These are phyloP conservation scores for Phylloscopus whistleri DNA, from an alignment of 2,113 vertebrate species.

Conservation along the genomic window DNA sequence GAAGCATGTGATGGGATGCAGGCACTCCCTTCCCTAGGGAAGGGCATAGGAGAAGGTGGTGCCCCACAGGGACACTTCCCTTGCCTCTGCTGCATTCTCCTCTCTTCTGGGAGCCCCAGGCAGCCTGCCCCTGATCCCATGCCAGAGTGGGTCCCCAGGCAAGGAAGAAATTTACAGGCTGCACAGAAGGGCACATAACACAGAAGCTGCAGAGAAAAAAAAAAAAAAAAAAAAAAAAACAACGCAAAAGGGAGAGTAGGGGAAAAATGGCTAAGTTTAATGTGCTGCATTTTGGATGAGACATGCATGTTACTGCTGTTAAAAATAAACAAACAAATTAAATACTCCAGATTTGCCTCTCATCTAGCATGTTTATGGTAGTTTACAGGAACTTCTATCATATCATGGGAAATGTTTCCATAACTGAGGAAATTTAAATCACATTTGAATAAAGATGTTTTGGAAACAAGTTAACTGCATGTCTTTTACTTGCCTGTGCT, in stretches of 20 bases:
- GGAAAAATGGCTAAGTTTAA: neutral
- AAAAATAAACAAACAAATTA: slow-evolving; percentile 28
- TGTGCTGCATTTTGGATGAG: neutral
- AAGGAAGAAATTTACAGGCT: neutral
- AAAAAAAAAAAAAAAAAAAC: neutral
- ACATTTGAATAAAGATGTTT: slow-evolving; percentile 41
- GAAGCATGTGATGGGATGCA: rapidly evolving
- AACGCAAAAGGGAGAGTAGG: neutral
- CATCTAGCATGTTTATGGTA: neutral
- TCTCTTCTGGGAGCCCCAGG: neutral
- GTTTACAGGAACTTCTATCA: neutral
- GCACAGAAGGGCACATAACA: neutral
- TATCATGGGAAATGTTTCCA: slow-evolving; percentile 11
- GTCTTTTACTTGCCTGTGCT: neutral
- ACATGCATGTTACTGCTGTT: neutral
- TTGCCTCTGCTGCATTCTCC: neutral
- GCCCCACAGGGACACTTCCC: neutral
- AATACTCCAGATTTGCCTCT: neutral
- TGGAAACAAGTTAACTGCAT: slow-evolving; percentile 29
- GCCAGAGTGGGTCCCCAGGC: neutral
- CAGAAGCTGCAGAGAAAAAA: neutral
- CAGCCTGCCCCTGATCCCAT: neutral
- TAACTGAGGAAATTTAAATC: slow-evolving; percentile 22
- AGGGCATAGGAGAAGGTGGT: neutral
- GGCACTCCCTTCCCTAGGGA: too few relatives aligned